These are phyloP conservation scores for Saguinus midas DNA, from an alignment of 2,113 vertebrate species.

Conservation along the genomic window DNA sequence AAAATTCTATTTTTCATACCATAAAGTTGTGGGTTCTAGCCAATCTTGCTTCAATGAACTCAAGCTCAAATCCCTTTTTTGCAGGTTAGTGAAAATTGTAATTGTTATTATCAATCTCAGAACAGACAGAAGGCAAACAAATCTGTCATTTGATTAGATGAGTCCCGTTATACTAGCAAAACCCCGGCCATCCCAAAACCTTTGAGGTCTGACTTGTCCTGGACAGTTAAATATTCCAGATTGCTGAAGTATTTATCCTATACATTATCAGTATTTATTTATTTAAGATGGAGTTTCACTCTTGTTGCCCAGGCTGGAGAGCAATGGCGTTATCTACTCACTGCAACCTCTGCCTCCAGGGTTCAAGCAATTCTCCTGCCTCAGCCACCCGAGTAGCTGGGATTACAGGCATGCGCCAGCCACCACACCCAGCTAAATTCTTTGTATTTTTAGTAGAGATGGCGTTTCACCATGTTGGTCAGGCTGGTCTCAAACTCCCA, in stretches of 20 bases:
- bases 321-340: no score
- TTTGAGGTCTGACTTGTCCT: not conserved
- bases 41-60: not conserved
- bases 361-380: no score
- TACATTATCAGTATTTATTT: not conserved
- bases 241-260: not conserved
- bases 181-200: not conserved
- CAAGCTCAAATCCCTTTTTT: not conserved
- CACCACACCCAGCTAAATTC: no score
- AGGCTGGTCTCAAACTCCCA: no score
- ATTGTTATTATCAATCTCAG: not conserved
- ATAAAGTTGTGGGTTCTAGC: not conserved
- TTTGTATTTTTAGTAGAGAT: no score
- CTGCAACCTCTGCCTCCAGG: no score
- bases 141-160: not conserved
- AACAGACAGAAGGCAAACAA: constrained; percentile 14
- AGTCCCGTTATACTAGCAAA: constrained; percentile 25
- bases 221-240: not conserved
- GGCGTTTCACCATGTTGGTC: no score
- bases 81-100: constrained; percentile 23
- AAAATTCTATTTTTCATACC: constrained; percentile 10
- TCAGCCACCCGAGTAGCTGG: no score
- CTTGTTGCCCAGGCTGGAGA: no score
- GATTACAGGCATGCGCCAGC: no score
- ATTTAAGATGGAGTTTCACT: no score